Evolutionary conservation across 2,113 vertebrate genomes (phyloP).

Genomic region (Percopsis transmontana): DNA sequence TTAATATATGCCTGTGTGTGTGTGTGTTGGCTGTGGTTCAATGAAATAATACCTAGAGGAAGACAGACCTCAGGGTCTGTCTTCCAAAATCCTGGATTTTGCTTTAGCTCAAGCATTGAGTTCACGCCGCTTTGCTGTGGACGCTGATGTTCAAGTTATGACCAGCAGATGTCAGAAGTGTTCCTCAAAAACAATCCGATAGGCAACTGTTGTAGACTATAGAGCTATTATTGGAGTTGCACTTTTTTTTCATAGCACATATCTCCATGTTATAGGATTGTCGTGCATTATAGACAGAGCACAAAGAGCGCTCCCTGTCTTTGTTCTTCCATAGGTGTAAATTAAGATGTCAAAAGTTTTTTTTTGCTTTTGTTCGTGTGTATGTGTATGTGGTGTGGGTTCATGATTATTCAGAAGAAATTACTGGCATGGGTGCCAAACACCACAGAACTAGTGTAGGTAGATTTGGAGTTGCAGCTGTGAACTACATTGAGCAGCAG

Average conservation of each 20-base stretch:
- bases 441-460: constrained; percentile 28
- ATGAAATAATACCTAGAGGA: neutral
- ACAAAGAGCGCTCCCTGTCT: neutral
- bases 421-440: neutral
- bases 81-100: too few relatives aligned
- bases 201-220: constrained; percentile 17
- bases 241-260: constrained; percentile 28
- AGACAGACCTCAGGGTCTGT: too few relatives aligned
- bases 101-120: neutral
- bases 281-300: constrained; percentile 19
- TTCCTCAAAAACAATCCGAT: constrained; percentile 58
- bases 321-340: constrained; percentile 21
- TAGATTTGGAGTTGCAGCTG: constrained; percentile 38
- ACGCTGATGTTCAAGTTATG: constrained; percentile 21
- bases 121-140: neutral
- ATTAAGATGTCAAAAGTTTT: constrained; percentile 18
- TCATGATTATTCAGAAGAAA: too few relatives aligned
- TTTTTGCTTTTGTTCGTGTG: neutral
- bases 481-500: constrained; percentile 37
- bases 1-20: constrained; percentile 1
- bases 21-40: neutral
- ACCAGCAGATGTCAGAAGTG: constrained; percentile 78
- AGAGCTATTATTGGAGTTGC: constrained; percentile 37
- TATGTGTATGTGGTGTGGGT: neutral
- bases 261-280: constrained; percentile 49